Evolutionary conservation across 2,888 invertebrate genomes (phyloP), one percentile per base, ranked within the genome.

Genomic region (Drosophila mayaguana): DNA sequence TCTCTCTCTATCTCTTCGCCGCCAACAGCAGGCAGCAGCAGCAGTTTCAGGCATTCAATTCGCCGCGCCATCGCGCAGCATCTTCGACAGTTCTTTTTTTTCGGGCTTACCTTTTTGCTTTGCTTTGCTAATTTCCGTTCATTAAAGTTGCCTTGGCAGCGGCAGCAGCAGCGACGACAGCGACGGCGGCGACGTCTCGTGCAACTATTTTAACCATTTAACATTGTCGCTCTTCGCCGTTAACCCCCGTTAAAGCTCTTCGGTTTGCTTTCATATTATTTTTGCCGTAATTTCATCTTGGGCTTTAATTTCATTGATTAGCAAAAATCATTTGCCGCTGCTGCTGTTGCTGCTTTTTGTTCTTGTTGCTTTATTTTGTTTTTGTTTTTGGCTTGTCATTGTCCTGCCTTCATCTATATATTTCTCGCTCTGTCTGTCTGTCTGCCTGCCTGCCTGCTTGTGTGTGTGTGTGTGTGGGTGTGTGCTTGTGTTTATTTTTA

Each of bases 251-350:
- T 91, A 80, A 90, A 87, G 85, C 75, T 78, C 55, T 50, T 22
- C 38, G 40, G 42, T 40, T 55, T 55, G 54, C 34, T 53, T 64
- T n/a, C 59, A 50, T 50, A 45, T 71, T 68, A 40, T 63, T 68
- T 69, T 72, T 80, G 63, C 61, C 77, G 76, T 72, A 79, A 76
- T 73, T 77, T 63, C 53, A 62, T 60, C 25, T 56, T 40, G 73
- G 45, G 78, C 87, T 91, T 91, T 91, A 91, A 91, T 92, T 87
- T 92, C 92, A 92, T 91, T 91, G 91, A 91, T 91, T 91, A 91
- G 89, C 88, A 75, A 83, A 83, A 86, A 83, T 78, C 78, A 77
- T 75, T 72, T 74, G 74, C 68, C 66, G 72, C 62, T 66, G 53
- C 68, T 65, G 72, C 62, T 66, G 51, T 67, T 72, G 57, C 68